Evolutionary conservation across 2,113 vertebrate genomes (phyloP), one percentile per base, ranked within the genome.

Genomic region (Vulpes vulpes): DNA sequence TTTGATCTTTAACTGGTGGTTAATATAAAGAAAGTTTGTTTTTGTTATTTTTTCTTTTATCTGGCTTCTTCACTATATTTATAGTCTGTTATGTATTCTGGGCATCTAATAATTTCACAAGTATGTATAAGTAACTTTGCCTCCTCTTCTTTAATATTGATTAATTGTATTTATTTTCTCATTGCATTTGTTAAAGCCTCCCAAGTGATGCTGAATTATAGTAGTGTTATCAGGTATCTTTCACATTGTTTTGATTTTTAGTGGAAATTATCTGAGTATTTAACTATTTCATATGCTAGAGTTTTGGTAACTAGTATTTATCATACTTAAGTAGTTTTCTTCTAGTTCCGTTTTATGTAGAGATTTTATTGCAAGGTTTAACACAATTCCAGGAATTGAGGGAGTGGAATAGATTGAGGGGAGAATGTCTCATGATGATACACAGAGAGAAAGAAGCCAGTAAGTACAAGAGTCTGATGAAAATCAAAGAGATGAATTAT

Each of bases 151-250:
- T 71, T 65, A 57, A 64, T 20, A 67, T 19, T 82, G 32, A 62
- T 43, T 82, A 82, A 74, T 78, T 76, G n/a, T n/a, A 49, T 62
- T 92, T 65, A 7, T 87, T 92, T 92, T 95, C 78, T 76, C n/a
- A 51, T 9, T 89, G 20, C 27, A 76, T 55, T 82, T 96, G 1
- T 49, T 60, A 53, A 32, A 25, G 43, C 11, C 20, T 96, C 20
- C 49, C 27, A 78, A 76, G 23, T 71, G 30, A 62, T 51, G 32
- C 22, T 19, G 19, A 88, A 38, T 71, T 49, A 57, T 4, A 27
- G 9, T 96, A 22, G 59, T 49, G 57, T 91, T 84, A 32, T 3
- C 10, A 35, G 19, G 0, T 71, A 22, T 51, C 51, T 35, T 11
- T 60, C 86, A 55, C 4, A 55, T 64, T 30, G n/a, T 49, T 89